phyloP scores from a whole-genome alignment of 2,888 invertebrate species.

The Caenorhabditis japonica region DNA sequence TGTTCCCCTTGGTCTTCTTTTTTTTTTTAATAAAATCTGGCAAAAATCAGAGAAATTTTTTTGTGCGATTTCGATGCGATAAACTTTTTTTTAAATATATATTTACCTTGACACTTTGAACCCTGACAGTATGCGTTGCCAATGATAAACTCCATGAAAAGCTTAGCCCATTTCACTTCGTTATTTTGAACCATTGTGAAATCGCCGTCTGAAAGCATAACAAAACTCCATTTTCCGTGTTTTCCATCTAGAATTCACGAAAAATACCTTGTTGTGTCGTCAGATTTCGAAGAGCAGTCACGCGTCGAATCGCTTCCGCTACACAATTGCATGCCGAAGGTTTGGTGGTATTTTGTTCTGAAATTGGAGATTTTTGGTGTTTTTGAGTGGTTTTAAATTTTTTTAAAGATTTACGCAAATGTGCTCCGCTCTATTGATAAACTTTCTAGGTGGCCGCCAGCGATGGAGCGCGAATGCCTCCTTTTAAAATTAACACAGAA shows the following conservation, averaged over 20 bases:
- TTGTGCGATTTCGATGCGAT: too few relatives aligned
- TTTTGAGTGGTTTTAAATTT: constrained; percentile 1
- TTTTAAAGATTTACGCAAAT: too few relatives aligned
- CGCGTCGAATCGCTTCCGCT: constrained; percentile 57
- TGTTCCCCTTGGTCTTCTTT: too few relatives aligned
- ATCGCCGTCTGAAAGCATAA: constrained; percentile 53
- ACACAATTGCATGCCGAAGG: constrained; percentile 58
- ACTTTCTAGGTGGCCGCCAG: too few relatives aligned
- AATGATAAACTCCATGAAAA: constrained; percentile 74
- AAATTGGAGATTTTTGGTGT: constrained; percentile 16
- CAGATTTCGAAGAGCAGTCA: constrained; percentile 52
- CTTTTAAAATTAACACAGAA: too few relatives aligned
- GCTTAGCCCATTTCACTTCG: constrained; percentile 66
- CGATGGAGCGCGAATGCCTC: too few relatives aligned
- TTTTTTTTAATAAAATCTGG: too few relatives aligned
- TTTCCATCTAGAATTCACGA: not conserved
- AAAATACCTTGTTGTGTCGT: constrained; percentile 45
- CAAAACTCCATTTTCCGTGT: not conserved
- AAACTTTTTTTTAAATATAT: too few relatives aligned
- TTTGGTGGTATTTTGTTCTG: constrained; percentile 33
- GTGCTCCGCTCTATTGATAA: too few relatives aligned
- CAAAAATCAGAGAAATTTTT: too few relatives aligned
- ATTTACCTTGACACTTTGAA: constrained; percentile 57
- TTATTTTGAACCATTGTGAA: constrained; percentile 63
- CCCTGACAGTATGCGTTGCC: constrained; percentile 60